phyloP scores from a whole-genome alignment of 1,140 invertebrate genomes.

The Chironomus tepperi region DNA sequence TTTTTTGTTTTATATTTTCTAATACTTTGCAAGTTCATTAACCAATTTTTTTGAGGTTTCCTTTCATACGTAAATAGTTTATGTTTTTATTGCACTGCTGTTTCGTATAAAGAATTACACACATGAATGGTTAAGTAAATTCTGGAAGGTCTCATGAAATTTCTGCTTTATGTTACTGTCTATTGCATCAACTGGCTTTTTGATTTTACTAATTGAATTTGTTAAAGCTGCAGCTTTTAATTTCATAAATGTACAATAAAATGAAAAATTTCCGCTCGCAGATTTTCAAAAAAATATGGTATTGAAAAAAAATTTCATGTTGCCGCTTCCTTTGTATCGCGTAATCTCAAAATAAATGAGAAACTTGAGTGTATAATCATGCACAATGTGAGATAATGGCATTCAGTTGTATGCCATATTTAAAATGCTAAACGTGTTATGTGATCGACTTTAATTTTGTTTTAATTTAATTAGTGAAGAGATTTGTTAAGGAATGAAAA shows the following conservation, averaged over 20 bases:
- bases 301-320: too few relatives aligned
- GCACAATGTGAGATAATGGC: background rate
- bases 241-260: too few relatives aligned
- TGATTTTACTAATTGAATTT: background rate
- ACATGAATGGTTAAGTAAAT: conserved; percentile 2
- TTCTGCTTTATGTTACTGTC: background rate
- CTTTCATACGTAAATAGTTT: background rate
- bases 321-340: too few relatives aligned
- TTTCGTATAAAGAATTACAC: background rate
- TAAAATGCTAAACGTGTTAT: too few relatives aligned
- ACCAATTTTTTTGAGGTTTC: background rate
- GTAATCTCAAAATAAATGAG: background rate
- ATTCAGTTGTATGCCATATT: too few relatives aligned
- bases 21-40: background rate
- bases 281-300: too few relatives aligned
- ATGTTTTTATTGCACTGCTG: background rate
- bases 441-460: too few relatives aligned
- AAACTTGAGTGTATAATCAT: background rate
- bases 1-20: too few relatives aligned
- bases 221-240: too few relatives aligned
- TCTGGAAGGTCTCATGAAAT: background rate
- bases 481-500: too few relatives aligned
- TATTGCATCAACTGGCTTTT: background rate
- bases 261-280: too few relatives aligned
- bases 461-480: too few relatives aligned